Percentiles rank a stretch among this genome's conserved stretches.
phyloP scores from a whole-genome alignment of 2,888 invertebrate genomes.

The Cosmopolites sordidus region DNA sequence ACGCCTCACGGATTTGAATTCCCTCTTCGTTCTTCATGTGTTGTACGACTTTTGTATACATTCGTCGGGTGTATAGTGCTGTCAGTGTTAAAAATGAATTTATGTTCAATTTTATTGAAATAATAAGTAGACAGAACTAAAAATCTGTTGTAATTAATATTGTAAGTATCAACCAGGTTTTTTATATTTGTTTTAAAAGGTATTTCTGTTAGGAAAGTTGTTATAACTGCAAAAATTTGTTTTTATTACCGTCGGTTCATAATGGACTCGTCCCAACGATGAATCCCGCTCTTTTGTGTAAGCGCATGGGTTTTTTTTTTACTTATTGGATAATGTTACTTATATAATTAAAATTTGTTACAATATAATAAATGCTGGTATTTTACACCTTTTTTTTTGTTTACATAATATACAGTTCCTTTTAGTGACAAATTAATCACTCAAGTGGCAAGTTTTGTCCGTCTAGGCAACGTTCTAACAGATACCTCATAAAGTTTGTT shows the following conservation, averaged over 20 bases:
- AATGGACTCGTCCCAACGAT: slow-evolving; percentile 47
- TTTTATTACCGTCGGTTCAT: slow-evolving; percentile 31
- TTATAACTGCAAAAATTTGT: slow-evolving; percentile 29
- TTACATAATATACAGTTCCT: no score
- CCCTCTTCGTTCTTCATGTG: slow-evolving; percentile 46
- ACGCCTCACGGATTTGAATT: slow-evolving; percentile 47
- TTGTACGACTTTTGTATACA: slow-evolving; percentile 49
- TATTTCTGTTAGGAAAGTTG: slow-evolving; percentile 45
- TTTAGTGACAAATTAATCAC: no score
- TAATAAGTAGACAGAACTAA: slow-evolving; percentile 63
- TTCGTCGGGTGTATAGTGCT: slow-evolving; percentile 49
- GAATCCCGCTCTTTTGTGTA: slow-evolving; percentile 48
- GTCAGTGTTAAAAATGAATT: slow-evolving; percentile 46
- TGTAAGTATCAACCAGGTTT: slow-evolving; percentile 54
- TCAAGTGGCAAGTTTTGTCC: no score
- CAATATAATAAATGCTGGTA: no score
- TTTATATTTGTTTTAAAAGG: slow-evolving; percentile 32
- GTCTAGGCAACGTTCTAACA: no score
- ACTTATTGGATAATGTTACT: slow-evolving; percentile 3
- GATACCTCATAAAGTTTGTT: no score
- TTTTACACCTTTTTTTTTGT: no score
- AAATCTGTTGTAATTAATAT: slow-evolving; percentile 62
- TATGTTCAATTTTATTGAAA: slow-evolving; percentile 68
- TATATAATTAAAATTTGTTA: no score
- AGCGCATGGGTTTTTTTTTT: slow-evolving; percentile 39